These are phyloP conservation scores for Eulemur macaco DNA, from an alignment of 2,113 vertebrate genomes.

Conservation along the genomic window DNA sequence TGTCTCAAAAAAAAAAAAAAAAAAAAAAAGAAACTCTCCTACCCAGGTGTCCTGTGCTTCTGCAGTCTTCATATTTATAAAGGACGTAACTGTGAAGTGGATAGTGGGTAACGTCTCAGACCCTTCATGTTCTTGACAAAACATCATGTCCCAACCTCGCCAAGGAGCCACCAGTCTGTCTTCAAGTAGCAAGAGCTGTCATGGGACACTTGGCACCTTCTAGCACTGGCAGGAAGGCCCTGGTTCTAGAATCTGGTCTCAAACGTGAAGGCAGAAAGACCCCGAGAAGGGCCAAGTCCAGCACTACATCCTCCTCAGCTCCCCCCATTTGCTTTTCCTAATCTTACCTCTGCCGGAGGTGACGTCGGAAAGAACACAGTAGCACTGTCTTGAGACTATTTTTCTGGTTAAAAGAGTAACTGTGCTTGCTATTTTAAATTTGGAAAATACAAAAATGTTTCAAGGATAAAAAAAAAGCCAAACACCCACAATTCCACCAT, in stretches of 20 bases:
- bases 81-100: not conserved
- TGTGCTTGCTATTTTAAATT: not conserved
- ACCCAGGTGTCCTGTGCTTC: not conserved
- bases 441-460: not conserved
- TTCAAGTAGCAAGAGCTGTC: not conserved
- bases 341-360: not conserved
- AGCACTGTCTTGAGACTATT: not conserved
- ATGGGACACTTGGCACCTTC: not conserved
- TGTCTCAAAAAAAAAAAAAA: too few relatives aligned
- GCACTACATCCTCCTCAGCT: accelerated
- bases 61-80: not conserved
- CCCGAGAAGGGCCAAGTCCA: not conserved
- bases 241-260: not conserved
- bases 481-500: not conserved
- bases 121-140: not conserved
- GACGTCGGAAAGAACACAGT: not conserved
- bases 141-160: not conserved
- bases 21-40: not conserved
- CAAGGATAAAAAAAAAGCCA: not conserved
- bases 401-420: not conserved
- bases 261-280: not conserved
- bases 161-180: not conserved
- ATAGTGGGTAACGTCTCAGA: not conserved
- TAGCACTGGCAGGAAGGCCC: not conserved
- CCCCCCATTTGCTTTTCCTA: too few relatives aligned